Evolutionary conservation across 2,113 vertebrate species (phyloP), one percentile per base, ranked within the genome.

Genomic region (Rhinoptilus africanus): DNA sequence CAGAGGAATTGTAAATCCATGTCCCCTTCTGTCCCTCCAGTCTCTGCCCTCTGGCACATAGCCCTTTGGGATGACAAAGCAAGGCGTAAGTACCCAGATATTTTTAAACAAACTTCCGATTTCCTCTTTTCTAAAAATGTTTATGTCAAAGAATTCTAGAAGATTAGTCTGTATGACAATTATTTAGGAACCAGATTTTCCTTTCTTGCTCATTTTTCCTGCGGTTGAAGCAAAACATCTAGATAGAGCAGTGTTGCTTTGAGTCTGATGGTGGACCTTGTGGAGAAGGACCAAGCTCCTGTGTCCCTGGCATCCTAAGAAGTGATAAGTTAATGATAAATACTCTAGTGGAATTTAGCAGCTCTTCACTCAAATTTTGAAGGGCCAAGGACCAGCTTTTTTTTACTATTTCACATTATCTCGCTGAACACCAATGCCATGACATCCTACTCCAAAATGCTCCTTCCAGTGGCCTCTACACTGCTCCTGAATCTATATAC

Each of bases 31-130:
- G 34, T 68, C 53, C 77, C 15, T 80, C 56, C 34, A 10, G 9
- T 39, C 16, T 71, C 56, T 85, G 71, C 37, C 24, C 69, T 66
- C 64, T 54, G 74, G 8, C 81, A 74, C 0, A 0, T 3, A 41
- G 39, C 23, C 35, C 39, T 62, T 87, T 48, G 41, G 67, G 41
- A 67, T 37, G 39, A 53, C 30, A 60, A 66, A 67, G 17, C 21
- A 50, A 78, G 60, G 54, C 0, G 0, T 4, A 71, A 82, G 24
- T 32, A 62, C 10, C 17, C 4, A 14, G 18, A 30, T 57, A 14
- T 19, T 54, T 78, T 50, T 32, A 59, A 82, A 66, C 7, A 68
- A 81, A 39, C 6, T 88, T 67, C 32, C 0, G 0, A 37, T 37
- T 75, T 62, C 37, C 9, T 82, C 26, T 57, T 74, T 75, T 67